Conservation (phyloP, 1,140 invertebrate species). For the Maconellicoccus hirsutus region DNA sequence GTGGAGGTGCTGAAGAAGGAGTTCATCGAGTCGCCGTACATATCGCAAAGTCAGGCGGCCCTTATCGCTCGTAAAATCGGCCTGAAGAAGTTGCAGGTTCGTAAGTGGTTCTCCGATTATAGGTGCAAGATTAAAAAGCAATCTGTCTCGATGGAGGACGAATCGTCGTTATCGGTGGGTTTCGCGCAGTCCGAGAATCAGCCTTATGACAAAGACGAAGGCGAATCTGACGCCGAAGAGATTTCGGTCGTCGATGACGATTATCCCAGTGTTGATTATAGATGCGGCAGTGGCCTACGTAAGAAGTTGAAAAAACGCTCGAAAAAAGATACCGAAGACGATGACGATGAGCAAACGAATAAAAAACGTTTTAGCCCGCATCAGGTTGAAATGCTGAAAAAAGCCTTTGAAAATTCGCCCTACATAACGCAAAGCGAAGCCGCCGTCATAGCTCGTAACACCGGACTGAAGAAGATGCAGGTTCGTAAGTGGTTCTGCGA, state of each 20-base stretch:
- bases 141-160: background rate
- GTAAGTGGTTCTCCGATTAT: slow-evolving; percentile 2
- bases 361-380: background rate
- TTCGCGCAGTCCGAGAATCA: background rate
- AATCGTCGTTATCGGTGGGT: background rate
- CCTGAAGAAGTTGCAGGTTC: background rate
- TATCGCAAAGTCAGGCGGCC: slow-evolving; percentile 3
- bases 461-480: slow-evolving; percentile 10
- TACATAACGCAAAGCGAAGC: background rate
- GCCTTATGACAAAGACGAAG: background rate
- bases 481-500: slow-evolving; percentile 16
- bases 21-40: slow-evolving; percentile 5
- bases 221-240: background rate
- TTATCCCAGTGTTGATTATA: background rate
- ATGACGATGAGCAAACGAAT: background rate
- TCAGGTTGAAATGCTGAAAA: slow-evolving; percentile 14
- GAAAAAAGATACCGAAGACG: background rate
- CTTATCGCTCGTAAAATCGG: background rate
- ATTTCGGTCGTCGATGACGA: background rate
- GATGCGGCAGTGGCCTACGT: background rate
- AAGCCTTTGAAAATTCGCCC: background rate
- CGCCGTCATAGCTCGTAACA: background rate
- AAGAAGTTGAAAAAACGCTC: background rate
- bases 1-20: background rate
- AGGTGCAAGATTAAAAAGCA: slow-evolving; percentile 14